phyloP scores from a whole-genome alignment of 2,797 vertebrate genomes.

The Coluber constrictor region DNA sequence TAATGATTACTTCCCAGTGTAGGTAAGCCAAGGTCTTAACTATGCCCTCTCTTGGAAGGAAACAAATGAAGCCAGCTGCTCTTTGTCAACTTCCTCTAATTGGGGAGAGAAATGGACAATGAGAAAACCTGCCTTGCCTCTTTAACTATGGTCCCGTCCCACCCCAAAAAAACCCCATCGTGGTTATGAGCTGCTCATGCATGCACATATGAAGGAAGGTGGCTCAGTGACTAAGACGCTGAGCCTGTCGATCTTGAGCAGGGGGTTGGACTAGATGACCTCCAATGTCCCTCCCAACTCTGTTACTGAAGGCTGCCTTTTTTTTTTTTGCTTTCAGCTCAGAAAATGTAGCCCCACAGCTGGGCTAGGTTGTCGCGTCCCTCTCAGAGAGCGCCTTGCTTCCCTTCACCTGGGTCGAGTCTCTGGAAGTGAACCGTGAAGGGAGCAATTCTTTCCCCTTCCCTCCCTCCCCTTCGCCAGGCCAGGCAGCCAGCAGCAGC shows the following conservation, averaged over 20 bases:
- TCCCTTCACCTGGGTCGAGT: neutral
- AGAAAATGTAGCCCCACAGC: neutral
- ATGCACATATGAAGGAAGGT: too few relatives aligned
- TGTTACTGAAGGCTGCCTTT: too few relatives aligned
- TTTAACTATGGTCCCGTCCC: neutral
- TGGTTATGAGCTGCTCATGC: neutral
- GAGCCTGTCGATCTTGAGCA: too few relatives aligned
- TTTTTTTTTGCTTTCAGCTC: neutral
- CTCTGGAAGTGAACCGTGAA: conserved; percentile 24
- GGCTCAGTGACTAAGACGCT: too few relatives aligned
- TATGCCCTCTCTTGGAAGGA: neutral
- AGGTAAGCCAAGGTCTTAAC: neutral
- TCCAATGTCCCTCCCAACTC: too few relatives aligned
- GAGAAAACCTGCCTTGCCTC: neutral
- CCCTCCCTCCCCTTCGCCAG: neutral
- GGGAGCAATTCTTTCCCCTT: neutral
- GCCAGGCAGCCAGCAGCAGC: neutral
- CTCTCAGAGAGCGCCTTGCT: neutral
- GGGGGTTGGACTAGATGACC: too few relatives aligned
- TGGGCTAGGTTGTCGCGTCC: neutral
- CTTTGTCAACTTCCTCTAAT: neutral
- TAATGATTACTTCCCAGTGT: neutral
- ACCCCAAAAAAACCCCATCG: neutral
- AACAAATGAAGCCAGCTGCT: neutral
- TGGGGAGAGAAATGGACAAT: neutral